Base-by-base conservation (phyloP, 2,888 invertebrate genomes). In the Machimus rusticus region DNA sequence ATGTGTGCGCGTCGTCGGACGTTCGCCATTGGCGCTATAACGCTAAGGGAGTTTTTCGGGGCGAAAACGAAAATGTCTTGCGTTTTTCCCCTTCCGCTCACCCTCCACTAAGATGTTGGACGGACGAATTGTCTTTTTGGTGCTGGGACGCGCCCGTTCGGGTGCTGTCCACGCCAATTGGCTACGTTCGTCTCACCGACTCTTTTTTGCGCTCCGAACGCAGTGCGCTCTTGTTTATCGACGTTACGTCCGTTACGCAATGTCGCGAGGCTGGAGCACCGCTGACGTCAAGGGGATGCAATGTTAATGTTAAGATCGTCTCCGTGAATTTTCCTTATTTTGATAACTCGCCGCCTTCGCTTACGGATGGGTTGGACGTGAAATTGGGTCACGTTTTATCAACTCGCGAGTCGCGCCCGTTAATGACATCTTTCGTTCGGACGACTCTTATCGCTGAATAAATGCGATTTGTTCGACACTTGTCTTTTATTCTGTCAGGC, bases 241-340 rank as follows among this genome's bases (percentile, higher is more conserved):
- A 23, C 12, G 14, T 46, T 46, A 46, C 66, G 66, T 37, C 5
- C 66, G 82, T 82, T 82, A 82, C 55, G 82, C 82, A 82, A 82
- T 19, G 19, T 34, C 39, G 39, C 51, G 51, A n/a, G n/a, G 6
- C 34, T 8, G 9, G 76, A 37, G 57, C 31, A 16, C 19, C 57
- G 37, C 19, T 82, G 82, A 82, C 82, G 82, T 82, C 57, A 82
- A 34, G 66, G 34, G 82, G 82, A 82, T 82, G 86, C 86, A 86
- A 86, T 86, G 86, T 86, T 86, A 86, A 86, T 86, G 86, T 86
- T 86, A 86, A 86, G 55, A 86, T 55, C 86, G 77, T 74, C 51
- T 86, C 31, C 37, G 16, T 19, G 55, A 86, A 55, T 37, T 57
- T 37, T 84, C 66, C 66, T 84, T 78, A 39, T 78, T 78, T 46